A percentile compares a stretch with the other conserved stretches of the same genome.
phyloP scores from a whole-genome alignment of 2,113 vertebrate genomes.

The Eidolon helvum region DNA sequence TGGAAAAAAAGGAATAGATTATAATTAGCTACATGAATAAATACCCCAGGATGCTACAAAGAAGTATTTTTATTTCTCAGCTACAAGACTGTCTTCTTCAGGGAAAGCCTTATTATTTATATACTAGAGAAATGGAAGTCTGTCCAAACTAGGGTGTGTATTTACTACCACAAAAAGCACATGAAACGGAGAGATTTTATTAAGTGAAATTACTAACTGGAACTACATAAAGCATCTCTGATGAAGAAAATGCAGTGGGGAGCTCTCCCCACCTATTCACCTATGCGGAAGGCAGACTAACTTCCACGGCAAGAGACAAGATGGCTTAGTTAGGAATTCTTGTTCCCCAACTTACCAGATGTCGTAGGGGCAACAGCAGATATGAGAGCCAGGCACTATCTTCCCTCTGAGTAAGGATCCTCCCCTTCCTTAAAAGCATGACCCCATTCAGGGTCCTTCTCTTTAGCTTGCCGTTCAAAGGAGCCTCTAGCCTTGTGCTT shows the following conservation, averaged over 20 bases:
- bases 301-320: not conserved
- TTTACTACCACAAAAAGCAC: not conserved
- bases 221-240: not conserved
- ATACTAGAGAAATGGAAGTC: not conserved
- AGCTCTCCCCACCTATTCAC: accelerated
- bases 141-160: not conserved
- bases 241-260: not conserved
- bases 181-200: not conserved
- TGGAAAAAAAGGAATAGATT: not conserved
- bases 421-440: not conserved
- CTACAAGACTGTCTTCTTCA: not conserved
- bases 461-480: accelerated
- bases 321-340: not conserved
- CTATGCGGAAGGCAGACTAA: not conserved
- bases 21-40: constrained; percentile 19
- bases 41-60: not conserved
- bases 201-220: not conserved
- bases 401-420: not conserved
- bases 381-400: not conserved
- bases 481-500: not conserved
- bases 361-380: too few relatives aligned
- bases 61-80: constrained; percentile 16
- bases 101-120: not conserved
- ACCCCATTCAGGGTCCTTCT: not conserved
- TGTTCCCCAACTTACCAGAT: not conserved